Percentiles rank a stretch among this genome's conserved stretches.
phyloP scores from a whole-genome alignment of 2,113 vertebrate species.

The Oncorhynchus masou region DNA sequence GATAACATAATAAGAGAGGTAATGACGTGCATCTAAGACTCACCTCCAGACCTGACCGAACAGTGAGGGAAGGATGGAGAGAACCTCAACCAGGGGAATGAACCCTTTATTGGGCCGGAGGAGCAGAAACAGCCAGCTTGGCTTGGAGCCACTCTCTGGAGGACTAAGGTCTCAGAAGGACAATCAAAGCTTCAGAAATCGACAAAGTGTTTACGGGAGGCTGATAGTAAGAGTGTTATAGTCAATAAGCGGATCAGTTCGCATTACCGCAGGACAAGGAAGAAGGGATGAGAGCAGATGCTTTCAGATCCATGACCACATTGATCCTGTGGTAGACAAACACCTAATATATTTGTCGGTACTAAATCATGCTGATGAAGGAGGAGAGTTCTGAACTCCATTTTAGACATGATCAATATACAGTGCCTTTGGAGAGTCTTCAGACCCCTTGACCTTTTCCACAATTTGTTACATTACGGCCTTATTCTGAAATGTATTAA shows the following conservation, averaged over 20 bases:
- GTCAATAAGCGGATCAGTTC: not conserved
- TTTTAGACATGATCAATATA: not conserved
- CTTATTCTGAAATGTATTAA: too few relatives aligned
- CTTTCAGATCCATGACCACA: not conserved
- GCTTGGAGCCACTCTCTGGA: not conserved
- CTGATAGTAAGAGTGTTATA: not conserved
- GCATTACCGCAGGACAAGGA: not conserved
- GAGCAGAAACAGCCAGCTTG: not conserved
- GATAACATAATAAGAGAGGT: not conserved
- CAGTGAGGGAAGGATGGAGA: not conserved
- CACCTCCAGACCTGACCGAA: not conserved
- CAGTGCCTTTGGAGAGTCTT: too few relatives aligned
- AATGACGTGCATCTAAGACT: not conserved
- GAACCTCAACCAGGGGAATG: not conserved
- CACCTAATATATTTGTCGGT: not conserved
- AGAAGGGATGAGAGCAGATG: not conserved
- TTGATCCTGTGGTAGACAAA: not conserved
- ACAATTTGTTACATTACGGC: too few relatives aligned
- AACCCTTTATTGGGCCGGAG: not conserved
- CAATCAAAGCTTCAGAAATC: not conserved
- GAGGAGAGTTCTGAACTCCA: not conserved
- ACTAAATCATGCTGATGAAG: not conserved
- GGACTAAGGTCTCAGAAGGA: not conserved
- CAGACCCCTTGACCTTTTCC: too few relatives aligned
- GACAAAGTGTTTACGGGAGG: not conserved